Evolutionary conservation across 2,797 vertebrate genomes (phyloP).

Genomic region (Heterohyrax brucei): DNA sequence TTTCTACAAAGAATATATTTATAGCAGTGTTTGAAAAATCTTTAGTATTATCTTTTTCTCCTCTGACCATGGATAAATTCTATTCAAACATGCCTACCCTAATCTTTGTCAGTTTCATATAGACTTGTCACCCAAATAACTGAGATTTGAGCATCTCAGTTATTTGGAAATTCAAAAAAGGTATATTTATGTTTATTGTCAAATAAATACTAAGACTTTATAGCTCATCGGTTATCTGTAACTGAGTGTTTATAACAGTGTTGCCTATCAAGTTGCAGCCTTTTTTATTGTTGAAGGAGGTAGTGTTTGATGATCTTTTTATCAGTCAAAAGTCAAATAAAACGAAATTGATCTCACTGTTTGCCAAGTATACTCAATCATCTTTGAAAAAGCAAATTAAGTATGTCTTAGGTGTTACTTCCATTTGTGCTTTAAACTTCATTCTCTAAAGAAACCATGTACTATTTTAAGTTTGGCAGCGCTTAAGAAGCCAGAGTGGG

Average conservation of each 20-base stretch:
- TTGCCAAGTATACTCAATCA: constrained; percentile 21
- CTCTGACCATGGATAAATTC: background rate
- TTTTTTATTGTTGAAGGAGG: background rate
- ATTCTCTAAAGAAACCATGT: background rate
- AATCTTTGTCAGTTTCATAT: constrained; percentile 21
- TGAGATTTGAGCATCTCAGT: constrained; percentile 3
- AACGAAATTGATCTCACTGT: constrained; percentile 33
- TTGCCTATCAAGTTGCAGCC: background rate
- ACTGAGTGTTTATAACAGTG: background rate
- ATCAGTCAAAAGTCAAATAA: constrained; percentile 38
- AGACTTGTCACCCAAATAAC: background rate
- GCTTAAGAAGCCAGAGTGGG: background rate
- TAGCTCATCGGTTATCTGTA: background rate
- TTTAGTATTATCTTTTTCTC: background rate
- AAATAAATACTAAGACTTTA: background rate
- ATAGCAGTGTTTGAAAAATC: background rate
- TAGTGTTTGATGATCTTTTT: background rate
- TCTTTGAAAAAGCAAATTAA: constrained; percentile 38
- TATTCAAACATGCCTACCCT: background rate
- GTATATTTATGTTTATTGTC: background rate
- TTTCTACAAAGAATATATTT: background rate
- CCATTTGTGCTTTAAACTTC: constrained; percentile 50
- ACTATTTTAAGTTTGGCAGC: constrained; percentile 32
- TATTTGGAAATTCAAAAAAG: constrained; percentile 18
- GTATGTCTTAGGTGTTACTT: background rate